Evolutionary conservation across 2,888 invertebrate species (phyloP).

Genomic region (Idaea aversata): DNA sequence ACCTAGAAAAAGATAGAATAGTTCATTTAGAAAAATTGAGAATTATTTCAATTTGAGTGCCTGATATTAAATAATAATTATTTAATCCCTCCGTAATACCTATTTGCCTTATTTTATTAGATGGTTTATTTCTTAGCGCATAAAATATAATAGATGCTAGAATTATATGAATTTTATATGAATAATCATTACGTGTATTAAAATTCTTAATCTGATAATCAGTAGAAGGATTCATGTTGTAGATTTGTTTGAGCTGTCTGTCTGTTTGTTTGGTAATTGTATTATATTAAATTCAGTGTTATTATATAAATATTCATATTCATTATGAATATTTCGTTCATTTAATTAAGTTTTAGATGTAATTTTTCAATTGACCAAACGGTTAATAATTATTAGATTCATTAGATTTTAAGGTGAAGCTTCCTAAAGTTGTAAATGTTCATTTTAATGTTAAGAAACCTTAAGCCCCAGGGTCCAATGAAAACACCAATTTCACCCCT

Average conservation of each 20-base stretch:
- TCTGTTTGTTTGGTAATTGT: conserved; percentile 6
- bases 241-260: not conserved
- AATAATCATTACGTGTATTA: conserved; percentile 5
- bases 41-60: conserved; percentile 74
- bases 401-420: conserved; percentile 18
- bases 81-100: conserved; percentile 74
- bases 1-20: conserved; percentile 11
- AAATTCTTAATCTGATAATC: conserved; percentile 6
- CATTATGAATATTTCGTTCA: not conserved
- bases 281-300: not conserved
- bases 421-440: conserved; percentile 30
- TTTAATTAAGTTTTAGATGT: not conserved
- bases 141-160: conserved; percentile 52
- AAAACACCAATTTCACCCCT: conserved; percentile 69
- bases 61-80: conserved; percentile 63
- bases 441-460: conserved; percentile 33
- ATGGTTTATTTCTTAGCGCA: conserved; percentile 47
- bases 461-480: conserved; percentile 72
- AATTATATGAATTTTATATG: conserved; percentile 27
- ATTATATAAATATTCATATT: not conserved
- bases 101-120: conserved; percentile 78
- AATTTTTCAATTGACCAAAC: conserved; percentile 10
- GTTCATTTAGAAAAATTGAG: conserved; percentile 28
- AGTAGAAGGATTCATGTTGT: not conserved
- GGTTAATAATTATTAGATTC: conserved; percentile 10